Evolutionary conservation across 2,888 invertebrate species (phyloP), one percentile per base, ranked within the genome.

Genomic region (Eurois occulta): DNA sequence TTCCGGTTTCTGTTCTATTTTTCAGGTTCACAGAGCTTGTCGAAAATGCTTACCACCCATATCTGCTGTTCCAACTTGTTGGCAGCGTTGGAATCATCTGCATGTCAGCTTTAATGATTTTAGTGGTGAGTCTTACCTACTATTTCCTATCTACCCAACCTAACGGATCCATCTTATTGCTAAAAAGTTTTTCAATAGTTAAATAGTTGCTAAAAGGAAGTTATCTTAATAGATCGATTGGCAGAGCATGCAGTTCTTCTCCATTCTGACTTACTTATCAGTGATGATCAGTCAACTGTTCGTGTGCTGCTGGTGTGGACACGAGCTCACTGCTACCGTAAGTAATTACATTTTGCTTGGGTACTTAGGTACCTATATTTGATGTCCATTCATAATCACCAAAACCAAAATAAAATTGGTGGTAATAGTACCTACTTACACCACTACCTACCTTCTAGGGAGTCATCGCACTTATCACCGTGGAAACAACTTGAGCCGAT

Each of bases 291-390:
- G 96, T 78, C 97, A 97, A 88, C 92, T 97, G 18, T 97, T 95
- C 76, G 92, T 97, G 2, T 95, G 96, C 81, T 97, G 97, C 84
- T 97, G 96, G 94, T 97, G 97, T 85, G 97, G 97, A 0, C 96
- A 97, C 74, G 95, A 95, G 74, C 94, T 97, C 68, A 97, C 96
- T 28, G 94, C 94, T n/a, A 93, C 93, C 55, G 92, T 91, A 72
- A 41, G 60, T 67, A 52, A 18, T 35, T n/a, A 65, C 24, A 24
- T 38, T 38, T 41, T 65, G 38, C 38, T n/a, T 64, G 5, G 5
- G 21, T 24, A 62, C 38, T 3, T 38, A 38, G 1, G n/a, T n/a
- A n/a, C n/a, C n/a, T n/a, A 10, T 24, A 8, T 35, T 24, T 38
- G 38, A 13, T 24, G 10, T 64, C 24, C 11, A 64, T 38, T 11